Evolutionary conservation across 2,888 invertebrate genomes (phyloP), one percentile per base, ranked within the genome.

Genomic region (Meloe dianella): DNA sequence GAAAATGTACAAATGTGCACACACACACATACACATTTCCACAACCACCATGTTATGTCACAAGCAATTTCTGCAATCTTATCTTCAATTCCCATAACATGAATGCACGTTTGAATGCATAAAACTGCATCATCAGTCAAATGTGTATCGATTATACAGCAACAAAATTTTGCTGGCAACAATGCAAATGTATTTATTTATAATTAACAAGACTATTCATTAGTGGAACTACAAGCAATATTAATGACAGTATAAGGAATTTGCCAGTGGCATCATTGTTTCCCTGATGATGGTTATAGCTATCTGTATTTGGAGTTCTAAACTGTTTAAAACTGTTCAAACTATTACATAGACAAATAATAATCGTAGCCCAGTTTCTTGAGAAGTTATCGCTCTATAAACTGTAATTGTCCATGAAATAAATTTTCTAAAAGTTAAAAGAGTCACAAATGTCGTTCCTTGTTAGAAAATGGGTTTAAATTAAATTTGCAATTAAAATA

Each of bases 231-330:
- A 35, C 12, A 35, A 10, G 20, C 62, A 59, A 67, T 67, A 64
- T 67, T 67, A 63, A 67, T 61, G 64, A 64, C 47, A 41, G n/a
- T 6, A 17, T 41, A 41, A 41, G 41, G 60, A 61, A 58, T 62
- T 56, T 59, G 61, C 8, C 62, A 27, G 32, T 62, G 62, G 66
- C 35, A 38, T 41, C 59, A 63, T 63, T 60, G 60, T 63, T 57
- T 47, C 64, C 67, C 64, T 64, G 67, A 61, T 61, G 67, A 67
- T 47, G 59, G 47, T 65, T 61, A 60, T 64, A 61, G 56, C 57
- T 61, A 61, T 65, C 30, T 65, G 60, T 20, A 20, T 22, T 47
- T 22, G 20, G 9, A 47, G 47, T 47, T 41, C 20, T 41, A 30
- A 65, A 66, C 54, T 51, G 62, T 64, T 64, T 54, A 32, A 14